Conservation (phyloP, 2,888 invertebrate genomes). For the Gastracanthus pulcherrimus region DNA sequence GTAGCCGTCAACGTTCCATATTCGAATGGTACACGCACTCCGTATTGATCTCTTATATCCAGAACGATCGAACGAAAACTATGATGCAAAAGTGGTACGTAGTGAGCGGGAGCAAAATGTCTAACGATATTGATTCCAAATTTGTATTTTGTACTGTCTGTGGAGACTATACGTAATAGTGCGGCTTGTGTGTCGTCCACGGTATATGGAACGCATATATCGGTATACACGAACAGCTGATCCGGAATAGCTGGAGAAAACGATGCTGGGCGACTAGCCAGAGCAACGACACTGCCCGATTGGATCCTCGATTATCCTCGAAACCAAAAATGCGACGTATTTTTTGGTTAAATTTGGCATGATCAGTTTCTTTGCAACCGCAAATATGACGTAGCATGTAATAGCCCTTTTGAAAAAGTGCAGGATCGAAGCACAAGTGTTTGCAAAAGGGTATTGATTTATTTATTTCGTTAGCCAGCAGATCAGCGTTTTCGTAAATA, state of each 20-base stretch:
- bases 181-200: slow-evolving; percentile 63
- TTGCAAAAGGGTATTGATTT: background rate
- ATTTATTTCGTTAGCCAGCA: too few relatives aligned
- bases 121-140: too few relatives aligned
- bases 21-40: too few relatives aligned
- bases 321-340: background rate
- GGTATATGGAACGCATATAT: slow-evolving; percentile 62
- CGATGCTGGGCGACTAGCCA: background rate
- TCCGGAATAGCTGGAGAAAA: slow-evolving; percentile 37
- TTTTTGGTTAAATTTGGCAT: background rate
- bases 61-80: too few relatives aligned
- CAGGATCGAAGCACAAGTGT: background rate
- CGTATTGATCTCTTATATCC: too few relatives aligned
- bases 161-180: slow-evolving; percentile 62
- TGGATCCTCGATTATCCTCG: background rate
- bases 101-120: too few relatives aligned
- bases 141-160: too few relatives aligned
- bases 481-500: background rate
- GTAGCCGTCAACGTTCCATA: too few relatives aligned
- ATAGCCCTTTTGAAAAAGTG: background rate
- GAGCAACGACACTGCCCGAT: background rate
- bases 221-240: slow-evolving; percentile 61
- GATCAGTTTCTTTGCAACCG: background rate
- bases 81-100: too few relatives aligned
- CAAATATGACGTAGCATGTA: background rate